Conservation (phyloP, 2,113 vertebrate genomes). For the Sceloporus undulatus region DNA sequence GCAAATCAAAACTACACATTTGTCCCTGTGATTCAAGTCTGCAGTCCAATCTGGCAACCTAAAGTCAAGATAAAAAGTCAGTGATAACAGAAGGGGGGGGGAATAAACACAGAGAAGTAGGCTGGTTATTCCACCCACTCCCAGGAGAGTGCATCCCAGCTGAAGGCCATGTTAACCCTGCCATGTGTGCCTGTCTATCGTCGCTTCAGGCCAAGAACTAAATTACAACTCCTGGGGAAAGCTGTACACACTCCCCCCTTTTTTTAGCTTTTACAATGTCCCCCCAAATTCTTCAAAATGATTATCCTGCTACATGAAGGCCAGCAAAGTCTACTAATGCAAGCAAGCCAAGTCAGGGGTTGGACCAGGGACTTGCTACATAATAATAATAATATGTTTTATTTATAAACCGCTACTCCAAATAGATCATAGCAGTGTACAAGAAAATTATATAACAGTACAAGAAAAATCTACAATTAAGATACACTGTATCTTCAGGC, state of each 20-base stretch:
- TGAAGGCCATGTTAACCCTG: not conserved
- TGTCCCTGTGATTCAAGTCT: not conserved
- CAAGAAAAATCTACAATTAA: no score
- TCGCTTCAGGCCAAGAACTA: not conserved
- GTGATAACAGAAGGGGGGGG: not conserved
- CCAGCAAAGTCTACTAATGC: no score
- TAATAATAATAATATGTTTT: no score
- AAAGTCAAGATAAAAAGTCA: slow-evolving; percentile 7
- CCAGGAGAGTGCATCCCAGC: no score
- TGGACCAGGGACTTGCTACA: no score
- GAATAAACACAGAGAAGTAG: not conserved
- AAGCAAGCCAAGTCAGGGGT: no score
- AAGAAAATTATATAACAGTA: no score
- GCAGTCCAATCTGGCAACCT: slow-evolving; percentile 1
- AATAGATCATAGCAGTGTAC: no score
- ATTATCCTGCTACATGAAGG: no score
- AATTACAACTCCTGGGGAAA: slow-evolving; percentile 60
- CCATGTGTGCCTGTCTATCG: slow-evolving; percentile 41
- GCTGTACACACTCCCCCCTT: not conserved
- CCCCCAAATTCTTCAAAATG: no score
- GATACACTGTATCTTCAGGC: no score
- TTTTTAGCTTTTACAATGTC: slow-evolving; percentile 50
- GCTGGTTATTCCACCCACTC: not conserved
- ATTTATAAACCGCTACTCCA: no score
- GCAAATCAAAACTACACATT: not conserved